A percentile compares a stretch with the other conserved stretches of the same genome.
Evolutionary conservation across 2,797 vertebrate species (phyloP).

Genomic region (Anas bahamensis): DNA sequence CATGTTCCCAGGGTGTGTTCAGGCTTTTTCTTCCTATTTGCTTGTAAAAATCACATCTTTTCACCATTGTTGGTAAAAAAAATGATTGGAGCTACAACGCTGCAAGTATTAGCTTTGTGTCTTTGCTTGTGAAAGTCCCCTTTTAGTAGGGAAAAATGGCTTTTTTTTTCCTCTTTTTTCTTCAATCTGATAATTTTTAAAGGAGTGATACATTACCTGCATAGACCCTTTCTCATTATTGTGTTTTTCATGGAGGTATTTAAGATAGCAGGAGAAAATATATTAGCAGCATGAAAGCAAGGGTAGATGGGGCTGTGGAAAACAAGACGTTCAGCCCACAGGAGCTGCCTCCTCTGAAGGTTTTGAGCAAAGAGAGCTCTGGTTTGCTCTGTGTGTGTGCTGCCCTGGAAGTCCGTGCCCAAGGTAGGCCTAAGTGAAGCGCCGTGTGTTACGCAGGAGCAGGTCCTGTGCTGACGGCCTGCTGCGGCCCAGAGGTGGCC

Average conservation of each 20-base stretch:
- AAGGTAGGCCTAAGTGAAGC: neutral
- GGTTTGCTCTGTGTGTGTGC: neutral
- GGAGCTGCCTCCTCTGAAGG: neutral
- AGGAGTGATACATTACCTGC: neutral
- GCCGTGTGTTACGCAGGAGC: neutral
- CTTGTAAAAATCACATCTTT: constrained; percentile 78
- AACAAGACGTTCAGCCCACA: neutral
- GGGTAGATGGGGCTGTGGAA: neutral
- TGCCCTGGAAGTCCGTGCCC: neutral
- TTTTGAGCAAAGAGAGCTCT: neutral
- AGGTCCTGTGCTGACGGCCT: neutral
- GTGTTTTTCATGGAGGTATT: neutral
- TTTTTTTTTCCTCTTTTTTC: neutral
- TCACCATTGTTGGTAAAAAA: constrained; percentile 60
- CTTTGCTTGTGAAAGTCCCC: constrained; percentile 52
- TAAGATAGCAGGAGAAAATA: neutral
- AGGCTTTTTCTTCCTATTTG: constrained; percentile 78
- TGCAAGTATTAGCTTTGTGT: constrained; percentile 56
- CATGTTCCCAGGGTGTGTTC: constrained; percentile 80
- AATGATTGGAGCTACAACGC: constrained; percentile 30
- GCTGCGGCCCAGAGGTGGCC: neutral
- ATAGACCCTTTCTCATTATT: neutral
- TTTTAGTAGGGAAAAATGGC: neutral
- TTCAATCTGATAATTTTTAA: neutral
- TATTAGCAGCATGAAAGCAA: neutral